Evolutionary conservation across 2,113 vertebrate species (phyloP).

Genomic region (Xiphophorus couchianus): DNA sequence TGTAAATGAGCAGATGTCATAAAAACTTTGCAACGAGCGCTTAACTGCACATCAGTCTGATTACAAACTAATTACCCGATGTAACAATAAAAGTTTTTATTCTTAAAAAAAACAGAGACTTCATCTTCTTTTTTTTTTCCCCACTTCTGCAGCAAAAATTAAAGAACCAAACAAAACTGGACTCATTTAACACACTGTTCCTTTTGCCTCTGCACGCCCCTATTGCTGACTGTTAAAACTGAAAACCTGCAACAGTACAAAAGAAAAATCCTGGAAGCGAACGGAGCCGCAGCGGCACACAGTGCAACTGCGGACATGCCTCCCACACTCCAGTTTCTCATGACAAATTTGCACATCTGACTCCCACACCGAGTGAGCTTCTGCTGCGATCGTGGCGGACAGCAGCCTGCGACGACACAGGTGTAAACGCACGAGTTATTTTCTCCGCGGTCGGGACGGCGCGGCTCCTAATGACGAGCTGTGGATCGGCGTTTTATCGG

Average conservation of each 20-base stretch:
- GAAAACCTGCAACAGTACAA: not conserved
- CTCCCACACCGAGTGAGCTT: conserved; percentile 7
- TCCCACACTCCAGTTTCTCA: not conserved
- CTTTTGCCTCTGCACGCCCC: not conserved
- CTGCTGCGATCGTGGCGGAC: not conserved
- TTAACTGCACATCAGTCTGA: no score
- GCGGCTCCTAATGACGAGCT: not conserved
- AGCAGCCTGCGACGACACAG: conserved; percentile 7
- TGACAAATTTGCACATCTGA: not conserved
- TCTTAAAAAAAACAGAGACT: no score
- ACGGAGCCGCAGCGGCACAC: not conserved
- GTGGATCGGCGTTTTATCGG: not conserved
- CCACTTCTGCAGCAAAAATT: not conserved
- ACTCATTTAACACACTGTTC: not conserved
- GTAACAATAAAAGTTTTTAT: no score
- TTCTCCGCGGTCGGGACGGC: not conserved
- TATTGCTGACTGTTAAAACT: not conserved
- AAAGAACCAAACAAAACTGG: no score
- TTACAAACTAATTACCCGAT: no score
- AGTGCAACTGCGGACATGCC: conserved; percentile 13
- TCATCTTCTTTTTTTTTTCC: not conserved
- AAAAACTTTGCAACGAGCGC: no score
- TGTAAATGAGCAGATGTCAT: no score
- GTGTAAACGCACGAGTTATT: not conserved
- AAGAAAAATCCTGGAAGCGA: not conserved